Conservation (phyloP, 2,113 vertebrate genomes). For the Macheiramphus alcinus region DNA sequence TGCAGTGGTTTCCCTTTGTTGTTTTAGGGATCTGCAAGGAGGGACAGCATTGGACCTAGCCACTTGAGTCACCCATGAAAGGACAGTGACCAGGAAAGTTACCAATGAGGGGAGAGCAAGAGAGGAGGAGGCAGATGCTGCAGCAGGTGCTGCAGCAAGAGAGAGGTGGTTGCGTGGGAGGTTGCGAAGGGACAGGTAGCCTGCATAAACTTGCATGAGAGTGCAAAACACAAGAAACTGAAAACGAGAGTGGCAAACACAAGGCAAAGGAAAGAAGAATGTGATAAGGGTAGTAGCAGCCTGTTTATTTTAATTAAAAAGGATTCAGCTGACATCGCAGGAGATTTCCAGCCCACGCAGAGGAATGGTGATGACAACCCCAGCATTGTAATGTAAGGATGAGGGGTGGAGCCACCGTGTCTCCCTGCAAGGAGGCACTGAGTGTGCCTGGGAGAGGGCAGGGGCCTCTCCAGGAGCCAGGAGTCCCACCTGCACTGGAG, state of each 20-base stretch:
- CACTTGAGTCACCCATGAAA: rapidly evolving
- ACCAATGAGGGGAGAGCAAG: rapidly evolving
- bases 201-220: not conserved
- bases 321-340: not conserved
- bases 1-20: not conserved
- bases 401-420: not conserved
- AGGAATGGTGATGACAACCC: not conserved
- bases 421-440: not conserved
- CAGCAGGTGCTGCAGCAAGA: not conserved
- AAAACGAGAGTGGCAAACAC: not conserved
- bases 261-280: not conserved
- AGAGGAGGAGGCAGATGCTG: not conserved
- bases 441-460: not conserved
- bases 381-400: not conserved
- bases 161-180: not conserved
- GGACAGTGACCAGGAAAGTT: not conserved
- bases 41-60: not conserved
- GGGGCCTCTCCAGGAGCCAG: not conserved
- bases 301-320: not conserved
- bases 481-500: constrained; percentile 25
- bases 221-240: not conserved
- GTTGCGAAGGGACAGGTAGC: not conserved
- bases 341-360: not conserved
- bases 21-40: not conserved
- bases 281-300: not conserved